A percentile compares a stretch with the other conserved stretches of the same genome.
phyloP scores from a whole-genome alignment of 2,113 vertebrate genomes.

The Mus spicilegus region DNA sequence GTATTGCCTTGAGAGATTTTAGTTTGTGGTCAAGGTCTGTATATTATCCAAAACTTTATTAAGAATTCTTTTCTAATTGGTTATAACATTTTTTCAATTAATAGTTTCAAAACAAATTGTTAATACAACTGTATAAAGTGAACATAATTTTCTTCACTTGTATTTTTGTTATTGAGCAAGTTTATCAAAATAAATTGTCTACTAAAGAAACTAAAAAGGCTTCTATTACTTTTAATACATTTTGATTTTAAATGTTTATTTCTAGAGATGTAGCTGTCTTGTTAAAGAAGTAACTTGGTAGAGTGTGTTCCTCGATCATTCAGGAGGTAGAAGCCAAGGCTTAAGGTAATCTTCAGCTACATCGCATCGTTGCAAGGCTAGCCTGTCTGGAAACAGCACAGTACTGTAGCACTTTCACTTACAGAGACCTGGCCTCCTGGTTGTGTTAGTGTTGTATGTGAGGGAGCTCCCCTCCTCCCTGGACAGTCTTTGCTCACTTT shows the following conservation, averaged over 20 bases:
- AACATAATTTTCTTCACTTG: conserved; percentile 92
- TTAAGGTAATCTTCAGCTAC: neutral
- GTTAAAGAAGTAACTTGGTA: neutral
- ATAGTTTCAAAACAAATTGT: conserved; percentile 88
- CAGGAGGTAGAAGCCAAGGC: neutral
- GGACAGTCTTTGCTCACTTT: neutral
- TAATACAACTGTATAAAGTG: conserved; percentile 91
- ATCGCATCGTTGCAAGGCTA: neutral
- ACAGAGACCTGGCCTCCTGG: neutral
- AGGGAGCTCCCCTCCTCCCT: neutral
- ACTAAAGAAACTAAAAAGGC: conserved; percentile 85
- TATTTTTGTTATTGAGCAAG: conserved; percentile 94
- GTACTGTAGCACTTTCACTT: neutral
- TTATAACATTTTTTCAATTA: conserved; percentile 87
- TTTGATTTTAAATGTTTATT: conserved; percentile 54
- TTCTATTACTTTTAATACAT: conserved; percentile 75
- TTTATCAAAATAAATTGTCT: conserved; percentile 94
- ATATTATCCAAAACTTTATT: conserved; percentile 81
- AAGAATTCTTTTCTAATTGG: conserved; percentile 86
- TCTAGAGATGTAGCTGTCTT: neutral
- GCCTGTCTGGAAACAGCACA: neutral
- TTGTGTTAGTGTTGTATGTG: neutral
- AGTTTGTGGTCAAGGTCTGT: conserved; percentile 80
- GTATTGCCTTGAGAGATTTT: conserved; percentile 79
- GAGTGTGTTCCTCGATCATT: neutral